Conservation (phyloP, 2,113 vertebrate genomes). For the Osmerus eperlanus region DNA sequence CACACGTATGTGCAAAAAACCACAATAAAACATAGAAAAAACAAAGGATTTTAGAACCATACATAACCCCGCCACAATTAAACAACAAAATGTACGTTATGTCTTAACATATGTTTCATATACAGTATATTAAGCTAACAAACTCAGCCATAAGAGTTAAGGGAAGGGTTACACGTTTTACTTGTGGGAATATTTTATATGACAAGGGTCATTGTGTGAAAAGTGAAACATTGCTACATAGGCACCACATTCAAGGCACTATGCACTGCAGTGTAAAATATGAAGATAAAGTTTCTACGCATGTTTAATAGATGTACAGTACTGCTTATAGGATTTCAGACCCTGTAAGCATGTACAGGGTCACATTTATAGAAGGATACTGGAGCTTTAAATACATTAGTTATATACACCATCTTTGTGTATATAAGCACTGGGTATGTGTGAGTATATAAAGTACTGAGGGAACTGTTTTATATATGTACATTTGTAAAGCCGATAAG, state of each 20-base stretch:
- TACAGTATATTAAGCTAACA: conserved; percentile 22
- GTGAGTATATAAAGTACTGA: background rate
- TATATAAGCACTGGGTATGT: too few species aligned
- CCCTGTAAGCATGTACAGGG: conserved; percentile 8
- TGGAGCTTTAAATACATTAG: too few species aligned
- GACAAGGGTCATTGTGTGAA: conserved; percentile 20
- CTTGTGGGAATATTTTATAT: conserved; percentile 13
- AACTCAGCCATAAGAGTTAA: conserved; percentile 12
- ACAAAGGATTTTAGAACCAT: background rate
- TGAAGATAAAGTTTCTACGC: conserved; percentile 5
- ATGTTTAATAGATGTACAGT: background rate
- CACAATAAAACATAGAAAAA: background rate
- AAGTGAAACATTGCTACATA: conserved; percentile 40
- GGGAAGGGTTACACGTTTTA: conserved; percentile 13
- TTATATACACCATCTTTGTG: too few species aligned
- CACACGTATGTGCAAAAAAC: background rate
- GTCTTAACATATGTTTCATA: background rate
- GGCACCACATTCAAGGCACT: conserved; percentile 22
- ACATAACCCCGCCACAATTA: too few species aligned
- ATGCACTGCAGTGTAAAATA: conserved; percentile 22
- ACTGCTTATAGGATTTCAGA: background rate
- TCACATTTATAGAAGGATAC: conserved; percentile 1
- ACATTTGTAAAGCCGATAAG: conserved; percentile 4
- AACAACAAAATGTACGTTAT: too few species aligned
- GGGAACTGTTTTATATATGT: background rate